Evolutionary conservation across 2,888 invertebrate species (phyloP).

Genomic region (Dasysyrphus albostriatus): DNA sequence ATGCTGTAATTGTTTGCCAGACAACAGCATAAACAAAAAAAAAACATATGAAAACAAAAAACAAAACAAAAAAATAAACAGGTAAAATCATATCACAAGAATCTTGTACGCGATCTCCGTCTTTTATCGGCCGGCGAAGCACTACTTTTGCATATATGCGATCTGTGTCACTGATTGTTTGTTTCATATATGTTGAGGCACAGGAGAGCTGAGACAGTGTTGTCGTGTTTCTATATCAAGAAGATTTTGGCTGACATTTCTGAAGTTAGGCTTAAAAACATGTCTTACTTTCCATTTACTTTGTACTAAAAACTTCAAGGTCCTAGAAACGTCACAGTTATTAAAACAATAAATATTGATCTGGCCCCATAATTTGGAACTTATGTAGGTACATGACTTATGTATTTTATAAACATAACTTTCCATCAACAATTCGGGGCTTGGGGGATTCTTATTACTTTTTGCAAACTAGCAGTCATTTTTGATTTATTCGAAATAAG

Average conservation of each 20-base stretch:
- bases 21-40: constrained; percentile 35
- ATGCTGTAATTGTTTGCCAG: constrained; percentile 73
- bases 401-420: too few species aligned
- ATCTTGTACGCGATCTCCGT: constrained; percentile 75
- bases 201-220: constrained; percentile 16
- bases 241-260: neutral
- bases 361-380: too few species aligned
- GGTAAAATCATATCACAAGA: constrained; percentile 68
- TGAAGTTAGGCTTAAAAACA: neutral
- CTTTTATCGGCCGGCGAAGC: constrained; percentile 71
- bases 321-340: too few species aligned
- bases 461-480: too few species aligned
- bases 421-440: too few species aligned
- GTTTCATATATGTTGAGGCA: constrained; percentile 21
- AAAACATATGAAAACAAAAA: constrained; percentile 5
- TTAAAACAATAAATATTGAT: too few species aligned
- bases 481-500: too few species aligned
- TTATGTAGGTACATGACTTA: too few species aligned
- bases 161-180: constrained; percentile 73
- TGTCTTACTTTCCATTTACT: too few species aligned
- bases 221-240: neutral
- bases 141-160: constrained; percentile 73
- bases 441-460: too few species aligned
- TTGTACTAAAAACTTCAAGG: too few species aligned
- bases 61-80: constrained; percentile 37